Base-by-base conservation (phyloP, 2,888 invertebrate genomes). In the Xiphydria camelus region DNA sequence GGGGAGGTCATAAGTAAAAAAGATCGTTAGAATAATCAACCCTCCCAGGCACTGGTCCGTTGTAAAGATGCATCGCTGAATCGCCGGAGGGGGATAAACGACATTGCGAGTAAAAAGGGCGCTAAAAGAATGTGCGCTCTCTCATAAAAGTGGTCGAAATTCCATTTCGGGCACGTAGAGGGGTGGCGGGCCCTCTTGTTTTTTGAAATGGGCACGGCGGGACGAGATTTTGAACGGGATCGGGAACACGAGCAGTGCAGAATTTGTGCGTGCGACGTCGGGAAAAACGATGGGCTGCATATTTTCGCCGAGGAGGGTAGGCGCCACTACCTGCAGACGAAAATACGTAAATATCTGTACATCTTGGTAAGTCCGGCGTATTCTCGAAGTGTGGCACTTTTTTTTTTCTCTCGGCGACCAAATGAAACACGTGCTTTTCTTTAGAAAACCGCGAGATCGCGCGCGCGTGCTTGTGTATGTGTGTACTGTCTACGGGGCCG, bases 231-330 rank as follows among this genome's bases (percentile, higher is more conserved):
- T 42, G 54, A 57, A 36, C 57, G 61, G 35, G 44, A 57, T 53
- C 57, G 56, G 42, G 61, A 59, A 35, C 49, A 56, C 35, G 56
- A 60, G 41, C 68, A 67, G 67, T 87, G 87, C 71, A 81, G 87
- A 54, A 81, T 87, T 57, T 87, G 87, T 76, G 73, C 74, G 41
- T 82, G 82, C 50, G 78, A 79, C 57, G 80, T 82, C 64, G 79
- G 80, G 59, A 79, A 80, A 64, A 79, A 80, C 57, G 62, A 66
- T 41, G 82, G 83, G 41, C 77, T 85, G 58, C 80, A 81, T 78
- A 80, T 85, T 75, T 86, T 84, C 68, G 82, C 84, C 62, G 80
- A 82, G 62, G 84, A 86, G 77, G 85, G 85, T 47, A 81, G 82
- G 70, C 80, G 80, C 64, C 80, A 82, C 76, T 80, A 82, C 63